phyloP scores from a whole-genome alignment of 2,888 invertebrate genomes.

The Scaptomyza polygonia region DNA sequence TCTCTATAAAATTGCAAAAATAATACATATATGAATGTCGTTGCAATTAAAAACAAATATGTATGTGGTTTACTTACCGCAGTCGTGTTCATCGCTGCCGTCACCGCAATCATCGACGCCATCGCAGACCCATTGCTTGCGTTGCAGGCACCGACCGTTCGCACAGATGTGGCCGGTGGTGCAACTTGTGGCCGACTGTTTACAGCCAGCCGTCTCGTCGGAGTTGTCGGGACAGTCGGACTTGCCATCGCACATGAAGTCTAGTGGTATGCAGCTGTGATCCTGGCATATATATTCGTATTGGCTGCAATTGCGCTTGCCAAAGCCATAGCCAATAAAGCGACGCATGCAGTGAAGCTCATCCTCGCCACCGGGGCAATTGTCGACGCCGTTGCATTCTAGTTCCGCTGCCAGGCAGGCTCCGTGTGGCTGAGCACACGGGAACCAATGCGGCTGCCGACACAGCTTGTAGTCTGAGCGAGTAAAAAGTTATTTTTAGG shows the following conservation, averaged over 20 bases:
- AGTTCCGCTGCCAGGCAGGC: slow-evolving; percentile 89
- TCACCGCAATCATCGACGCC: slow-evolving; percentile 86
- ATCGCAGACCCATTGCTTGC: slow-evolving; percentile 86
- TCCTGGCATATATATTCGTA: slow-evolving; percentile 82
- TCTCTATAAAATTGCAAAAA: slow-evolving; percentile 34
- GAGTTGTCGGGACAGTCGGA: slow-evolving; percentile 90
- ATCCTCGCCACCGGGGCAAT: slow-evolving; percentile 89
- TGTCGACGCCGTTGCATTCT: slow-evolving; percentile 89
- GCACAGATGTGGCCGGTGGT: slow-evolving; percentile 87
- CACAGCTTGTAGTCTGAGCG: slow-evolving; percentile 78
- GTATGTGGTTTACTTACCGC: slow-evolving; percentile 86
- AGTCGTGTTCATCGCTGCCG: slow-evolving; percentile 86
- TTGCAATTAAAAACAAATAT: no score
- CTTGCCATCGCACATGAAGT: slow-evolving; percentile 89
- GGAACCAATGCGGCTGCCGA: slow-evolving; percentile 82
- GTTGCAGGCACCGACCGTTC: slow-evolving; percentile 86
- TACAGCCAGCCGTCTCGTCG: slow-evolving; percentile 87
- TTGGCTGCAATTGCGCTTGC: slow-evolving; percentile 72
- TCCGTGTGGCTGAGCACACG: slow-evolving; percentile 83
- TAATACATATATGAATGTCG: no score
- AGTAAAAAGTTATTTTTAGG: not conserved
- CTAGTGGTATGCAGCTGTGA: slow-evolving; percentile 87
- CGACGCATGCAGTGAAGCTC: slow-evolving; percentile 84
- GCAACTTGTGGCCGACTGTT: slow-evolving; percentile 85
- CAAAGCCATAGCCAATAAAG: slow-evolving; percentile 44